These are phyloP conservation scores for Tetramorium alpestre DNA, from an alignment of 1,140 invertebrate genomes.

Conservation along the genomic window DNA sequence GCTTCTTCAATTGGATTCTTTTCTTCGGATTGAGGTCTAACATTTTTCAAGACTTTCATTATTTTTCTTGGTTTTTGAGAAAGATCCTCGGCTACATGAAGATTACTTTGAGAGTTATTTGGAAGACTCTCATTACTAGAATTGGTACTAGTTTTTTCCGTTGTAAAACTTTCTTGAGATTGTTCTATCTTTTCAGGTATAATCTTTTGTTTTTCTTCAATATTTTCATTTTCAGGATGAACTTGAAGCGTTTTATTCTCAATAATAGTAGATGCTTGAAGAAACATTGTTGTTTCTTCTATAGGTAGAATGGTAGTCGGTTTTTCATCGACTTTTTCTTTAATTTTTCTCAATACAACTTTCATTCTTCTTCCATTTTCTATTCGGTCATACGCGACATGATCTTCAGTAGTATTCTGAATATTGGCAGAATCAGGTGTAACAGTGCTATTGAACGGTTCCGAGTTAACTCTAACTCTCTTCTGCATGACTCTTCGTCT, in stretches of 20 bases:
- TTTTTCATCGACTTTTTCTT: neutral
- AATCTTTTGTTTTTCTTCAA: neutral
- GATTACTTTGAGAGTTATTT: neutral
- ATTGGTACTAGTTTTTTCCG: neutral
- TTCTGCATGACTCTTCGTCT: slow-evolving; percentile 9
- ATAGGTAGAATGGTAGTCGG: neutral
- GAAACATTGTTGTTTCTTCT: neutral
- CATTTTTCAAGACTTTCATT: neutral
- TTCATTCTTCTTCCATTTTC: neutral
- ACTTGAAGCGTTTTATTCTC: neutral
- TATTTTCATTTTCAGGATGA: neutral
- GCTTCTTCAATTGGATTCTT: neutral
- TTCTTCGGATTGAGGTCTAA: neutral
- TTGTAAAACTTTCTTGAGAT: neutral
- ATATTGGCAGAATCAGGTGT: neutral
- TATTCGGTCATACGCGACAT: neutral
- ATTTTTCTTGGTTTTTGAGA: neutral
- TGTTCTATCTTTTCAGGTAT: neutral
- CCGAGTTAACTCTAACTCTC: neutral
- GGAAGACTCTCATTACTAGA: neutral
- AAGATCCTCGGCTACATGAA: neutral
- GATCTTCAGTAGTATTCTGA: neutral
- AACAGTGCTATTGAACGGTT: neutral
- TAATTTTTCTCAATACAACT: neutral
- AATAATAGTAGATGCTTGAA: neutral